Evolutionary conservation across 1,140 invertebrate genomes (phyloP), one percentile per base, ranked within the genome.

Genomic region (Mesaphorura yosii): DNA sequence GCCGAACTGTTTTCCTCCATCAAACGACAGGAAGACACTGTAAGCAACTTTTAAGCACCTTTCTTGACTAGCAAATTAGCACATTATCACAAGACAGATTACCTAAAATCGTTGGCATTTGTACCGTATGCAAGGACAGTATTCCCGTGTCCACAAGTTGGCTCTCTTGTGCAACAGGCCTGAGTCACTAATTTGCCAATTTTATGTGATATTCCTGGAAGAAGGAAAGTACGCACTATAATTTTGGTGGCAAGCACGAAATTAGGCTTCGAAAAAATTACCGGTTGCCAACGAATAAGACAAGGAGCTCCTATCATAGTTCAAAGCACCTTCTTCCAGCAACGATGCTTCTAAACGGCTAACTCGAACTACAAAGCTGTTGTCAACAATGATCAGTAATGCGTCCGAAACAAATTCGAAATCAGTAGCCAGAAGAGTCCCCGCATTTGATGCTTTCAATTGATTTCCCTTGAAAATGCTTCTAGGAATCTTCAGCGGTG

Each of bases 361-460:
- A 27, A 59, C 38, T 41, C 50, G 31, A 23, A 59, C 46, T 14
- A 59, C 22, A 7, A 28, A 46, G 5, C 53, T 47, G 22, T 46
- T 17, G 19, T 42, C 19, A 14, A 40, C 29, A 12, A 52, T 48
- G 4, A 59, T 10, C 6, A 59, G 38, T 14, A 59, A 48, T 0
- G 53, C 34, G 45, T 59, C 53, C n/a, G 53, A 55, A 10, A 46
- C 49, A 27, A 59, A 59, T 41, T n/a, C 58, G 31, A 59, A 48
- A 46, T 59, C 58, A 14, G 40, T 27, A 2, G 39, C 53, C 23
- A 4, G 1, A 22, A 55, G 12, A 10, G 1, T 5, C 6, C 20
- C 39, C 10, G 14, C 45, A 2, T 23, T 15, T 38, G 12, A 44
- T 12, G 28, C 15, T 31, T n/a, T 34, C 7, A 2, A 6, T 29